phyloP scores from a whole-genome alignment of 2,888 invertebrate species.

The Tinea trinotella region DNA sequence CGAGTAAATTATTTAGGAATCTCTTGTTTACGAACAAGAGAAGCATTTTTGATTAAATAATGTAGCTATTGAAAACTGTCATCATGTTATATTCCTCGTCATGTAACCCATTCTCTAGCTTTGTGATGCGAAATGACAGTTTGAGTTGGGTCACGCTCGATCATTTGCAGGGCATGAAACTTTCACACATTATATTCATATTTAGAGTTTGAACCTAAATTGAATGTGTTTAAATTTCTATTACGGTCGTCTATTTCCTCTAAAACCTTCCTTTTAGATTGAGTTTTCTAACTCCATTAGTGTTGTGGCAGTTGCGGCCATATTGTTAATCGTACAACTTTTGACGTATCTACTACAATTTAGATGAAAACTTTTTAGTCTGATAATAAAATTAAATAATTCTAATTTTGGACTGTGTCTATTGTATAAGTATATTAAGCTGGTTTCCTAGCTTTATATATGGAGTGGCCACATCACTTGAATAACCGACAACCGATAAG shows the following conservation, averaged over 20 bases:
- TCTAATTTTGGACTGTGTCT: no score
- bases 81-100: not conserved
- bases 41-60: not conserved
- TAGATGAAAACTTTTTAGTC: no score
- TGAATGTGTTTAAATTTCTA: not conserved
- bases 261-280: constrained; percentile 3
- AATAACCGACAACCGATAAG: no score
- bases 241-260: constrained; percentile 2
- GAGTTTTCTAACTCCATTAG: constrained; percentile 11
- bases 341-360: not conserved
- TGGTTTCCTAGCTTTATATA: no score
- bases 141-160: constrained; percentile 5
- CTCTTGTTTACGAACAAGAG: not conserved
- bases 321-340: not conserved
- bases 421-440: no score
- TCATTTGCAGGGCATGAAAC: constrained; percentile 4
- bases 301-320: not conserved
- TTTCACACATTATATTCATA: constrained; percentile 6
- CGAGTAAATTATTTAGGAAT: not conserved
- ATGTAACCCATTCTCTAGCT: constrained; percentile 3
- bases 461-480: no score
- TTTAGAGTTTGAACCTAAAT: not conserved
- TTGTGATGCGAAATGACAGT: constrained; percentile 6
- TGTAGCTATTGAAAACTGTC: constrained; percentile 4
- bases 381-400: no score